Percentiles rank a stretch among this genome's conserved stretches.
phyloP scores from a whole-genome alignment of 2,888 invertebrate species.

The Arrhopalites spinosus region DNA sequence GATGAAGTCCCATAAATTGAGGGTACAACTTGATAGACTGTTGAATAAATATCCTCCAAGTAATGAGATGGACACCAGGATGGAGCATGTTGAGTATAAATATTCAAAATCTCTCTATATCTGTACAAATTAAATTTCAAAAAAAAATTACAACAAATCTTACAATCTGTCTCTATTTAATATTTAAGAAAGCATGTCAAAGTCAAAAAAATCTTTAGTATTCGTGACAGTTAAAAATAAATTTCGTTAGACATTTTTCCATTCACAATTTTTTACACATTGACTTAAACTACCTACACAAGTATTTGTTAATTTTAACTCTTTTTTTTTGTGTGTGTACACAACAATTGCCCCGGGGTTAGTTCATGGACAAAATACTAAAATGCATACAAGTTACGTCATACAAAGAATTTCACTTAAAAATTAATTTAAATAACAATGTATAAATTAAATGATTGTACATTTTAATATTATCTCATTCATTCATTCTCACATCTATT shows the following conservation, averaged over 20 bases:
- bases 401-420: neutral
- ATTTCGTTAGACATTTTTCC: no score
- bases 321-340: neutral
- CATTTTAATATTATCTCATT: neutral
- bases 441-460: no score
- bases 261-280: no score
- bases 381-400: neutral
- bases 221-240: no score
- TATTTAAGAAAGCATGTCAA: no score
- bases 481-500: neutral
- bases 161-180: no score
- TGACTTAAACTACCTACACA: no score
- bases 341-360: neutral
- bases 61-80: slow-evolving; percentile 53
- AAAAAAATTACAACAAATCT: slow-evolving; percentile 15
- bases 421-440: no score
- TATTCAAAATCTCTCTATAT: slow-evolving; percentile 55
- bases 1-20: slow-evolving; percentile 49
- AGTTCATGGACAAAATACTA: neutral
- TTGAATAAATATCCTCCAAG: slow-evolving; percentile 53
- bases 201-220: no score
- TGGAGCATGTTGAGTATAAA: slow-evolving; percentile 53
- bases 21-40: slow-evolving; percentile 52
- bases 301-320: no score
- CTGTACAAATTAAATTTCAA: slow-evolving; percentile 34